Base-by-base conservation (phyloP, 2,797 vertebrate genomes). In the Catostomus latipinnis region DNA sequence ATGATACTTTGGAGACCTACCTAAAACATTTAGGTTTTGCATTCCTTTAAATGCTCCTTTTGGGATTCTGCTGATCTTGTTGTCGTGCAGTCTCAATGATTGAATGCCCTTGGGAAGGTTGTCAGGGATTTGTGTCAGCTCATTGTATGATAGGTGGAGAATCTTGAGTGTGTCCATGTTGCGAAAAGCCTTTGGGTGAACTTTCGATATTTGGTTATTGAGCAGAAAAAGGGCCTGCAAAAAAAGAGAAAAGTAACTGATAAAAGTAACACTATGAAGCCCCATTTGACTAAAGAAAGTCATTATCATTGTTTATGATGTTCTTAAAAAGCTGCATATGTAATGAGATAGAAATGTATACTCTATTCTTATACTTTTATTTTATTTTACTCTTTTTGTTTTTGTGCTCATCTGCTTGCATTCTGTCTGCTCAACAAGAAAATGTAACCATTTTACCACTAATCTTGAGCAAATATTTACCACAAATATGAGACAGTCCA, bases 31-130 rank as follows among this genome's bases (percentile, higher is more conserved):
- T 81, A 99, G 93, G 68, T 94, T 93, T 53, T 89, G 96, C 92
- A 99, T 93, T 85, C 97, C 97, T 88, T 95, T 96, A 87, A 99
- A 99, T 1, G 94, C 91, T 0, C 95, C 94, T 88, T 94, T 98
- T 80, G 94, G 95, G 89, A 99, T 93, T 87, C 90, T 94, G 90
- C 90, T 93, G 86, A 99, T 97, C 88, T 94, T 95, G 85, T 99
- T 99, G 84, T 97, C 97, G 34, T 98, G 96, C 89, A 99, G 95
- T 84, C 98, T 95, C 72, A 99, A 91, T 84, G 99, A 97, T 81
- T 96, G 90, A 87, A 99, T 86, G 9, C 95, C 95, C 68, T 91
- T 94, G 60, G 97, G 98, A 78, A 99, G 93, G 72, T 97, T 97
- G 49, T 92, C 92, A 34, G 97, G 98, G 75, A 99, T 94, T 89